phyloP scores from a whole-genome alignment of 2,113 vertebrate genomes.

The Naja naja region DNA sequence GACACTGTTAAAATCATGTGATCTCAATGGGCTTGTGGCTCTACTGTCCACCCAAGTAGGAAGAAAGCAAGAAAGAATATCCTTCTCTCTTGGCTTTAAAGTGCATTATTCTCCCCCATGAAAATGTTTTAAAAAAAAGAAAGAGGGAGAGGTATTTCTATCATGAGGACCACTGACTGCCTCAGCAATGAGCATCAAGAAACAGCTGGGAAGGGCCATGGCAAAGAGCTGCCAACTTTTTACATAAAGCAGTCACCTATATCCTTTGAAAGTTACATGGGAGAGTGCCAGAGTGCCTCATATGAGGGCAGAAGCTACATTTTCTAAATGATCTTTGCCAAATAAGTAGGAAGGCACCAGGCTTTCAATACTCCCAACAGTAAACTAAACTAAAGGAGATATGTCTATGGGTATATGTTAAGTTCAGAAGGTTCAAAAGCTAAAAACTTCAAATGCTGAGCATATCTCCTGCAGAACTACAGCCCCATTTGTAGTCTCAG shows the following conservation, averaged over 20 bases:
- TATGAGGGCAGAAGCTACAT: neutral
- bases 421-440: neutral
- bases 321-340: neutral
- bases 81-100: constrained; percentile 16
- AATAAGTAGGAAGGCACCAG: neutral
- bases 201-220: neutral
- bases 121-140: neutral
- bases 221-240: neutral
- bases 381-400: neutral
- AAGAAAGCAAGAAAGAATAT: neutral
- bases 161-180: neutral
- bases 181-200: neutral
- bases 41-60: neutral
- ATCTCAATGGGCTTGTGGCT: neutral
- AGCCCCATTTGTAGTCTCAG: neutral
- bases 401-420: neutral
- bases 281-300: neutral
- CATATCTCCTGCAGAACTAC: neutral
- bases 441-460: neutral
- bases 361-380: neutral
- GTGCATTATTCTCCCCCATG: constrained; percentile 12
- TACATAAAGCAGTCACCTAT: neutral
- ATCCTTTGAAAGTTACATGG: neutral
- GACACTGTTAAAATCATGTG: neutral
- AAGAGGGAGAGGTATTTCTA: neutral